Conservation (phyloP, 92 coral and sea anemone genomes). For the Ricordea florida region DNA sequence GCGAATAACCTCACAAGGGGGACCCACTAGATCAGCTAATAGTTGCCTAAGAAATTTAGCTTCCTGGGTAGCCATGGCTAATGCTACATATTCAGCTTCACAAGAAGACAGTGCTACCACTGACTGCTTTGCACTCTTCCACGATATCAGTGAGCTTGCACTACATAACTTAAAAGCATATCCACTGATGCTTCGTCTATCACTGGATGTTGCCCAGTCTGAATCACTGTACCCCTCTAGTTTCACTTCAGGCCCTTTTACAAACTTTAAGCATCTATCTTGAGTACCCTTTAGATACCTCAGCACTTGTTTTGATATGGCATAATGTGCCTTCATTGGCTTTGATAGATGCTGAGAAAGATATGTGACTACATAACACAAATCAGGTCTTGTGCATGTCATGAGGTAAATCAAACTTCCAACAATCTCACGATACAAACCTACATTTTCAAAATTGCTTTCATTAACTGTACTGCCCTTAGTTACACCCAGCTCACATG, state of each 20-base stretch:
- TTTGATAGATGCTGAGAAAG: constrained; percentile 42
- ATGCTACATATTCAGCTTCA: no score
- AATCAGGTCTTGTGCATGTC: constrained; percentile 45
- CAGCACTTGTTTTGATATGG: constrained; percentile 38
- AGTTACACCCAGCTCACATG: constrained; percentile 24
- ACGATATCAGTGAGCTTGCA: no score
- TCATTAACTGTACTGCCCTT: background rate
- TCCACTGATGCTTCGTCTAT: no score
- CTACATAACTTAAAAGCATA: no score
- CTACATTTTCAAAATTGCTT: constrained; percentile 9
- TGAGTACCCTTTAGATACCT: constrained; percentile 40
- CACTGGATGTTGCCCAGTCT: no score
- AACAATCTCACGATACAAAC: constrained; percentile 40
- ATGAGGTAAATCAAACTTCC: constrained; percentile 49
- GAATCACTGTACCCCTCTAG: constrained; percentile 35
- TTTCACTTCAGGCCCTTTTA: background rate
- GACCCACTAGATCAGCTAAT: no score
- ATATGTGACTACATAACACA: constrained; percentile 31
- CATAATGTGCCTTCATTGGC: constrained; percentile 13
- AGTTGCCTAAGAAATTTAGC: no score
- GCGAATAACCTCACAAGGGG: no score
- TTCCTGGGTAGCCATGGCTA: no score
- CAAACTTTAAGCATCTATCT: constrained; percentile 8
- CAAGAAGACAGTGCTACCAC: no score
- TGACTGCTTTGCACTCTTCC: no score